Evolutionary conservation across 2,113 vertebrate species (phyloP).

Genomic region (Tympanuchus pallidicinctus): DNA sequence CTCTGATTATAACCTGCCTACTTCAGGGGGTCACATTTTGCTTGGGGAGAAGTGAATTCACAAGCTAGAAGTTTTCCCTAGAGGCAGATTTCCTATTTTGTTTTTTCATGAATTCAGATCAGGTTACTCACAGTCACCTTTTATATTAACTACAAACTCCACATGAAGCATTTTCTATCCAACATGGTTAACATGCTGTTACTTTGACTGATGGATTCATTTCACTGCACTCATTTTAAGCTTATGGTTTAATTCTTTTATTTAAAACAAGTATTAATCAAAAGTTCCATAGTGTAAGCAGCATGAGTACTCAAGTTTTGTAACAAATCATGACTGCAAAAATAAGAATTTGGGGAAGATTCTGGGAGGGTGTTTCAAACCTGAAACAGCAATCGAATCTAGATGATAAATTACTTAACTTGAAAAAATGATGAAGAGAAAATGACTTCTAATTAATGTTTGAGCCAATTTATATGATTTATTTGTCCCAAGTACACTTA

Average conservation of each 20-base stretch:
- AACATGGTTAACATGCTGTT: not conserved
- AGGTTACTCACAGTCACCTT: slow-evolving; percentile 1
- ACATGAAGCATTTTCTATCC: not conserved
- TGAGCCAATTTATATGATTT: not conserved
- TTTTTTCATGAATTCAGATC: slow-evolving; percentile 15
- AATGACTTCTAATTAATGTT: not conserved
- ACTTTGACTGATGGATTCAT: not conserved
- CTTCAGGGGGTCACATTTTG: not conserved
- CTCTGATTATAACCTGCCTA: not conserved
- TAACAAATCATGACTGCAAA: not conserved
- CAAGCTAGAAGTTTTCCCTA: not conserved
- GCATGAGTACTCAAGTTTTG: not conserved
- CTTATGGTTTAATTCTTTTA: not conserved
- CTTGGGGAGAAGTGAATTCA: not conserved
- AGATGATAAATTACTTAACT: not conserved
- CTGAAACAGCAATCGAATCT: not conserved
- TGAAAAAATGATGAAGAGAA: not conserved
- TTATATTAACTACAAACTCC: not conserved
- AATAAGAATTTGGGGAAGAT: not conserved
- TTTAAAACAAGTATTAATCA: not conserved
- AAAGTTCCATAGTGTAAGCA: not conserved
- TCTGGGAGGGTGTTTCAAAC: not conserved
- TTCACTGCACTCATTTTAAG: not conserved
- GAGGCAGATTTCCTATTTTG: slow-evolving; percentile 10
- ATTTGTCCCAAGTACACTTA: not conserved